These are phyloP conservation scores for Paradisaea rubra DNA, from an alignment of 2,113 vertebrate species.

Conservation along the genomic window DNA sequence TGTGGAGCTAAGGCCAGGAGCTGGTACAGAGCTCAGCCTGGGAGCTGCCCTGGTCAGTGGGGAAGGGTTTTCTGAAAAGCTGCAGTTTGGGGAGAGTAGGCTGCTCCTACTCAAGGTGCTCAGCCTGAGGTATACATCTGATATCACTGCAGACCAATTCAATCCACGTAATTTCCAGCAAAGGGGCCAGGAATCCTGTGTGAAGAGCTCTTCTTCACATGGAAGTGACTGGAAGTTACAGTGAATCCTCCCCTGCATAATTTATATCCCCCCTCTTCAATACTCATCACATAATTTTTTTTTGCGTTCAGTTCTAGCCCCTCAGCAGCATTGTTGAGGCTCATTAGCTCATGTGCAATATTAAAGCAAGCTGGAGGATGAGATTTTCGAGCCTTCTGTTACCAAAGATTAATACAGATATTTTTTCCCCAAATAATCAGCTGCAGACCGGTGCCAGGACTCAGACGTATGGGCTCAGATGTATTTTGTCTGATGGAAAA, in stretches of 20 bases:
- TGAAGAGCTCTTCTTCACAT: neutral
- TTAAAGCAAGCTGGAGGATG: neutral
- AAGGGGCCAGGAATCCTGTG: neutral
- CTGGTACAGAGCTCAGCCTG: neutral
- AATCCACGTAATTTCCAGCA: neutral
- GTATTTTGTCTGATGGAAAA: neutral
- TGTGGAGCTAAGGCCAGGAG: accelerated
- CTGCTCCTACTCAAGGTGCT: neutral
- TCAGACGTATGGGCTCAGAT: neutral
- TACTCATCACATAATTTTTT: neutral
- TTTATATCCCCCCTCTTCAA: neutral
- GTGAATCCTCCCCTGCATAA: neutral
- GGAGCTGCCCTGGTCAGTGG: neutral
- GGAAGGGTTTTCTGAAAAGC: neutral
- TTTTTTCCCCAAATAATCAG: neutral
- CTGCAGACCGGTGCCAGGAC: neutral
- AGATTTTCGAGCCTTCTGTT: neutral
- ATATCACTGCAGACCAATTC: neutral
- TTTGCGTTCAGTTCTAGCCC: neutral
- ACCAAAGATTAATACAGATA: neutral
- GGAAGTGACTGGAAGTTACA: neutral
- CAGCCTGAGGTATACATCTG: neutral
- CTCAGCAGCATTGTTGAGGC: neutral
- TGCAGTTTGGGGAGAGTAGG: neutral
- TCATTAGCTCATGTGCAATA: neutral